Evolutionary conservation across 53 echinoderm and acorn worm genomes (phyloP).

Genomic region (Hippasteria phrygiana): DNA sequence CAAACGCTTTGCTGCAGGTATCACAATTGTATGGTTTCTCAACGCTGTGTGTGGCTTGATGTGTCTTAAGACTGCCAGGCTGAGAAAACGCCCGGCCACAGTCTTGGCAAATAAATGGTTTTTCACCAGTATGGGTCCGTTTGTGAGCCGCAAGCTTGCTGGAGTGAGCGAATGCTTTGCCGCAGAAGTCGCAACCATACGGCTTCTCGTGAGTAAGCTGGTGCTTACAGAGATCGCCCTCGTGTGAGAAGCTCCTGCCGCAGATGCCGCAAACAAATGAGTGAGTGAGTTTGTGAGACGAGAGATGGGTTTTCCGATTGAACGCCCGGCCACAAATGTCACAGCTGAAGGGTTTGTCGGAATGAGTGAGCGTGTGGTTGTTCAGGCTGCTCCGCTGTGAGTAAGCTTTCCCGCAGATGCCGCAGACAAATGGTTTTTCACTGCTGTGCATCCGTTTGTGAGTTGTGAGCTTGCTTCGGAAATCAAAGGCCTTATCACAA

Average conservation of each 20-base stretch:
- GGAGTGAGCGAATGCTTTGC: slow-evolving; percentile 32
- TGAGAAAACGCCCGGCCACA: slow-evolving; percentile 36
- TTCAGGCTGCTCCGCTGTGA: neutral
- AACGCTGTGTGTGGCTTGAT: neutral
- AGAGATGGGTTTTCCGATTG: neutral
- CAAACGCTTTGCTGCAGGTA: neutral
- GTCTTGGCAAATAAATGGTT: slow-evolving; percentile 26
- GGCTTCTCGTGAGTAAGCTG: slow-evolving; percentile 23
- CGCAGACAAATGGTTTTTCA: neutral
- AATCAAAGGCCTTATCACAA: slow-evolving; percentile 24
- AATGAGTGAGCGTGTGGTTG: neutral
- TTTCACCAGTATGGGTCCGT: slow-evolving; percentile 48
- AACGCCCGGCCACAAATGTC: neutral
- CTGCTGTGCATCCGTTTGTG: slow-evolving; percentile 1
- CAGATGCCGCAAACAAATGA: neutral
- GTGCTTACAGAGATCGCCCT: neutral
- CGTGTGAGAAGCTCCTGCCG: neutral
- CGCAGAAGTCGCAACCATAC: slow-evolving; percentile 48
- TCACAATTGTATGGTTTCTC: neutral
- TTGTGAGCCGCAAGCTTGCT: slow-evolving; percentile 46
- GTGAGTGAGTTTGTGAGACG: neutral
- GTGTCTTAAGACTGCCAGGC: neutral
- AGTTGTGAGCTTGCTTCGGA: neutral
- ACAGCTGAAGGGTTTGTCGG: neutral
- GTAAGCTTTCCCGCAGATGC: neutral